Base-by-base conservation (phyloP, 1,140 invertebrate species). In the Drosophila leontia region DNA sequence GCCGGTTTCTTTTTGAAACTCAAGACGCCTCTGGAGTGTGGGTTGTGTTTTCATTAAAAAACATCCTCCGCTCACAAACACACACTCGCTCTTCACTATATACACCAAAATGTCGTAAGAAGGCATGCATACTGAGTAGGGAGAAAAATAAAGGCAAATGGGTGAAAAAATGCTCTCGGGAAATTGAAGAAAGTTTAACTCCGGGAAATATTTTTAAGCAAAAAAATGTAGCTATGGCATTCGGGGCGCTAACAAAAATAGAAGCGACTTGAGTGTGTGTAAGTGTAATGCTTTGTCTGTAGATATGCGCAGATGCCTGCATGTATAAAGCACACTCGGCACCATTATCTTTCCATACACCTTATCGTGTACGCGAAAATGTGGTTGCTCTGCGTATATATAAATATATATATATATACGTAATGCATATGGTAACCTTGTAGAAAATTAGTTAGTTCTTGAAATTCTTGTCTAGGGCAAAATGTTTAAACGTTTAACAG, bases 11-110 rank as follows among this genome's bases (percentile, higher is more conserved):
- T 84, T 80, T 71, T 64, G 68, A 83, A 88, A 88, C 84, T 80
- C 82, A 83, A 88, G 83, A 80, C 77, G 64, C 80, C 76, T 75
- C 80, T 87, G 68, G 77, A 85, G 78, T 82, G 82, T 82, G 82
- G 82, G 82, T 82, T 83, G 83, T 74, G 85, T 87, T 80, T 56
- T 84, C 77, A 84, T 88, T 87, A 88, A 87, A 87, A 86, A 87
- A 88, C 72, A 80, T 61, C 59, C 67, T 42, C 26, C 15, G 23
- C 39, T 51, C 41, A 9, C 42, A 32, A n/a, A 51, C 58, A 58
- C 62, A 44, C 37, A 11, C 55, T 37, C 41, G 17, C 29, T 32
- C 5, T 45, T 34, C n/a, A 0, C 23, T 48, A 29, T 26, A 37
- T 64, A 41, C 50, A 63, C 60, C 58, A 44, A 51, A 60, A 51